Conservation (phyloP, 2,797 vertebrate species). For the Pipistrellus kuhlii region DNA sequence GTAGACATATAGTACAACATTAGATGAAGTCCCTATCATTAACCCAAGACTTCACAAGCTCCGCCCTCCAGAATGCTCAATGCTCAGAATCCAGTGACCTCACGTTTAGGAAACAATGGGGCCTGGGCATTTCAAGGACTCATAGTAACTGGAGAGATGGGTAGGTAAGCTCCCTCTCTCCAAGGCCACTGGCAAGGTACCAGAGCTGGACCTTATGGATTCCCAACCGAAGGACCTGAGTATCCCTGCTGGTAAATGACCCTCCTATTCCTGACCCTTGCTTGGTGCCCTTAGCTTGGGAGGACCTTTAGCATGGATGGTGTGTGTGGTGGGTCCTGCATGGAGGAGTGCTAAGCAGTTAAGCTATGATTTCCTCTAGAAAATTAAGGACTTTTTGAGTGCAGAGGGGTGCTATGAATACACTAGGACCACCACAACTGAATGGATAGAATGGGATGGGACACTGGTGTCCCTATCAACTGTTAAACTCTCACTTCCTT, state of each 20-base stretch:
- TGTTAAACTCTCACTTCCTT: not conserved
- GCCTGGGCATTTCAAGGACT: conserved; percentile 38
- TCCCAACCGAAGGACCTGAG: conserved; percentile 50
- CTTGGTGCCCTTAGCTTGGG: not conserved
- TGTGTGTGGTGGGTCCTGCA: not conserved
- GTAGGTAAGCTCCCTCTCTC: conserved; percentile 18
- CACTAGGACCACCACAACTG: not conserved
- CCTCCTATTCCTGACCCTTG: not conserved
- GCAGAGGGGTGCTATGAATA: not conserved
- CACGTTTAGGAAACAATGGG: conserved; percentile 66
- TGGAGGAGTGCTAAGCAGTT: conserved; percentile 22
- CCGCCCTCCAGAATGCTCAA: not conserved
- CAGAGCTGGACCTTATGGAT: conserved; percentile 63
- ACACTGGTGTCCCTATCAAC: not conserved
- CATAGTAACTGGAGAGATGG: conserved; percentile 58
- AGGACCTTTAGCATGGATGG: not conserved
- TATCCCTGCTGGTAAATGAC: conserved; percentile 70
- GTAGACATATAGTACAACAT: not conserved
- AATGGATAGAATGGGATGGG: not conserved
- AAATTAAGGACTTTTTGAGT: conserved; percentile 30
- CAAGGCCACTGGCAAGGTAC: not conserved
- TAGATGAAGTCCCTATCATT: not conserved
- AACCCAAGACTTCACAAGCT: not conserved
- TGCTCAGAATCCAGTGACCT: conserved; percentile 67
- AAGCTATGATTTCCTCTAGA: conserved; percentile 37